A percentile compares a stretch with the other conserved stretches of the same genome.
phyloP scores from a whole-genome alignment of 2,888 invertebrate species.

The Eilema griseolum region DNA sequence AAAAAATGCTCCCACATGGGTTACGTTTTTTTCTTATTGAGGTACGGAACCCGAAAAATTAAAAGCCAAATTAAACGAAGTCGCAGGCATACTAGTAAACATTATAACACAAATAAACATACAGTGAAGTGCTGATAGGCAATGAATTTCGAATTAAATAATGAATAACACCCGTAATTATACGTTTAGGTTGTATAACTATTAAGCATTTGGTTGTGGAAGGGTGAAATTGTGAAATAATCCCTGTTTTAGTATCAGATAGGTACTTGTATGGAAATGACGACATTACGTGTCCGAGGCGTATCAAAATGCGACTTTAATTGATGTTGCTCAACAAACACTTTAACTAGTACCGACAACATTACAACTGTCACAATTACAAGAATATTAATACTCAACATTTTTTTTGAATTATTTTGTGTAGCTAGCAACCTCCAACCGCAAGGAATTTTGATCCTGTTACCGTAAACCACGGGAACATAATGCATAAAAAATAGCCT shows the following conservation, averaged over 20 bases:
- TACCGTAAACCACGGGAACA: too few species aligned
- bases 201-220: conserved; percentile 41
- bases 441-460: too few species aligned
- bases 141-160: conserved; percentile 42
- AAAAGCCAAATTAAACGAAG: too few species aligned
- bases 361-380: conserved; percentile 29
- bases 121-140: conserved; percentile 26
- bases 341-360: conserved; percentile 68
- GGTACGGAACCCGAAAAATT: too few species aligned
- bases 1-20: too few species aligned
- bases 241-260: conserved; percentile 64
- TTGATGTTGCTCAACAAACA: conserved; percentile 77
- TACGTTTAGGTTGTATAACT: conserved; percentile 47
- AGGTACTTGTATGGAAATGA: conserved; percentile 66
- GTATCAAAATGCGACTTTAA: conserved; percentile 83
- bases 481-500: too few species aligned
- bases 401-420: too few species aligned
- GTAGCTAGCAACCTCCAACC: too few species aligned
- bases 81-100: not conserved
- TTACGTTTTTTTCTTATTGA: too few species aligned
- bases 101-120: not conserved
- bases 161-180: conserved; percentile 50
- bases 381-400: conserved; percentile 15
- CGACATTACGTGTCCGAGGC: conserved; percentile 72
- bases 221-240: conserved; percentile 52